Evolutionary conservation across 2,797 vertebrate genomes (phyloP), one percentile per base, ranked within the genome.

Genomic region (Gobionotothen gibberifrons): DNA sequence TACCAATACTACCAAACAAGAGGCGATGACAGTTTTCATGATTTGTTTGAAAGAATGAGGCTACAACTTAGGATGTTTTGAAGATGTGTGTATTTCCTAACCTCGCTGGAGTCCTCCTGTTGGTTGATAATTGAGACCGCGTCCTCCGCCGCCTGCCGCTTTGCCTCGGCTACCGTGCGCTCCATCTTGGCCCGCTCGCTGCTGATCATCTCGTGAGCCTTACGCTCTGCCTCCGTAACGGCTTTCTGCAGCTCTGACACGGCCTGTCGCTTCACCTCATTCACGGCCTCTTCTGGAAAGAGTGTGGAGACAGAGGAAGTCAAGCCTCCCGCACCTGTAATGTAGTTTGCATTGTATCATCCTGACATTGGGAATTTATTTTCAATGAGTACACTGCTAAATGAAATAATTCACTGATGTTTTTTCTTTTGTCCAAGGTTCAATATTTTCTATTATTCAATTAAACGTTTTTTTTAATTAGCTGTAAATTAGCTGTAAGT

Each of bases 201-300:
- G 36, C 97, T 96, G 57, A 99, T 98, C 96, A 99, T 98, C 93
- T 99, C 97, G 4, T 98, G 98, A 0, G 98, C 98, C 89, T 99
- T 99, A 79, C 98, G 97, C 87, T 99, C 98, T 0, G 98, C 98
- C 87, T 99, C 98, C 0, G 98, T 96, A 78, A 99, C 98, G 0
- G 98, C 98, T 75, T 99, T 99, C 92, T 99, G 98, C 68, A 99
- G 96, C 94, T 99, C 98, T 0, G 97, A 97, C 97, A 99, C 96
- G 68, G 98, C 98, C 94, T 99, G 98, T 1, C 97, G 95, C 94
- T 99, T 99, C 90, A 99, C 98, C 90, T 99, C 97, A 62, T 99
- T 99, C 93, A 99, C 98, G 0, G 98, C 98, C 95, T 99, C 98
- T 93, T 99, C 98, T 99, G 90, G 83, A 91, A 83, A 87, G 85